Evolutionary conservation across 2,113 vertebrate genomes (phyloP).

Genomic region (Xiphias gladius): DNA sequence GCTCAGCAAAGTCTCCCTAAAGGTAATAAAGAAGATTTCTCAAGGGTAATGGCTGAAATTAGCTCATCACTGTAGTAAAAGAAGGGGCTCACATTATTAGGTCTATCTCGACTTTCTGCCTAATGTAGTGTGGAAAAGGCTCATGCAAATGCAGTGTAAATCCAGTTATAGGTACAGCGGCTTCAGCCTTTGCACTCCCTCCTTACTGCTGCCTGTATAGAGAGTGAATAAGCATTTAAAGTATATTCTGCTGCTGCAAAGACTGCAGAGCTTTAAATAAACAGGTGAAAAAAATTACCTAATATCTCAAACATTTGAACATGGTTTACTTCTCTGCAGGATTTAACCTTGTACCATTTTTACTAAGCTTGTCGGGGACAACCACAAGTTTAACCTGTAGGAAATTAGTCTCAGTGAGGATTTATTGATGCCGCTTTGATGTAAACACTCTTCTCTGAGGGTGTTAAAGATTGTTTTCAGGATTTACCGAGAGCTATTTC

Average conservation of each 20-base stretch:
- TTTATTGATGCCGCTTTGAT: constrained; percentile 61
- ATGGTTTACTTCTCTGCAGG: constrained; percentile 16
- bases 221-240: constrained; percentile 25
- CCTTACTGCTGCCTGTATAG: background rate
- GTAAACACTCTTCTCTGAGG: constrained; percentile 60
- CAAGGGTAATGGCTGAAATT: constrained; percentile 67
- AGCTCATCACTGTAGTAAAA: constrained; percentile 65
- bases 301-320: constrained; percentile 19
- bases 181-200: constrained; percentile 13
- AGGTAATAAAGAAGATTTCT: constrained; percentile 65
- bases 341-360: constrained; percentile 31
- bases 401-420: constrained; percentile 64
- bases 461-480: constrained; percentile 68
- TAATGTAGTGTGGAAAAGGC: constrained; percentile 72
- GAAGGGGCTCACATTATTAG: constrained; percentile 53
- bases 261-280: constrained; percentile 3
- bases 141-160: constrained; percentile 63
- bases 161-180: constrained; percentile 35
- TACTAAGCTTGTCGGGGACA: constrained; percentile 49
- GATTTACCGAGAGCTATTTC: constrained; percentile 65
- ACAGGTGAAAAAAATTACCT: background rate
- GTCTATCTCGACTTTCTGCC: constrained; percentile 58
- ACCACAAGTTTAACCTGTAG: constrained; percentile 64
- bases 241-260: constrained; percentile 11
- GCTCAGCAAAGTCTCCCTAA: constrained; percentile 53